phyloP scores from a whole-genome alignment of 2,797 vertebrate genomes.

The Pipistrellus kuhlii region DNA sequence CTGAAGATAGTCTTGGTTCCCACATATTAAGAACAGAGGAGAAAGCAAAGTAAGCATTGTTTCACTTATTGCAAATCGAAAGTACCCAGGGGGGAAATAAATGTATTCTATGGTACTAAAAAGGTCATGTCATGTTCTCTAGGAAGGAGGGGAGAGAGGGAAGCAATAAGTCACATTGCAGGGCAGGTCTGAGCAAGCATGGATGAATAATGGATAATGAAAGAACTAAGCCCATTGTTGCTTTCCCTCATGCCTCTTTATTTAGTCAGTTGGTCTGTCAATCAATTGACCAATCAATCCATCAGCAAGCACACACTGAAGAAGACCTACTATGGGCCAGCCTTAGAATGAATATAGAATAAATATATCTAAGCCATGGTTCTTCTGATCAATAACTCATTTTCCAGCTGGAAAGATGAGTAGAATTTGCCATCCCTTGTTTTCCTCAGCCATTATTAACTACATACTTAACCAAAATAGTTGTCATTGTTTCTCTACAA shows the following conservation, averaged over 20 bases:
- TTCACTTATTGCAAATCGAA: conserved; percentile 79
- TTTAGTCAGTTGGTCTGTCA: not conserved
- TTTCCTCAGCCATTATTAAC: not conserved
- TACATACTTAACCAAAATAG: not conserved
- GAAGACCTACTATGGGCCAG: not conserved
- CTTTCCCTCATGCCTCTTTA: conserved; percentile 54
- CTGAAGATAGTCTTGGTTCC: not conserved
- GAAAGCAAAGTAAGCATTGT: conserved; percentile 81
- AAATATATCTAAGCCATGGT: not conserved
- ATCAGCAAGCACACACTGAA: not conserved
- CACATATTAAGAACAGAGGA: conserved; percentile 67
- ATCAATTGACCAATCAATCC: not conserved
- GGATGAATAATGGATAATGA: conserved; percentile 37
- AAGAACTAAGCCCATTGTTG: conserved; percentile 56
- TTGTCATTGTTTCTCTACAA: not conserved
- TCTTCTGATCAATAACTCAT: not conserved
- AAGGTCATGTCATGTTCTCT: conserved; percentile 74
- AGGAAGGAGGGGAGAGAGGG: not conserved
- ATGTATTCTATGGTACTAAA: conserved; percentile 63
- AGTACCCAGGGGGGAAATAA: conserved; percentile 67
- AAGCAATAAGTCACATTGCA: conserved; percentile 69
- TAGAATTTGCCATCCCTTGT: not conserved
- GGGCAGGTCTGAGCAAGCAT: not conserved
- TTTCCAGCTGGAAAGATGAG: not conserved
- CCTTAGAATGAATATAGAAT: not conserved